Percentiles rank a stretch among this genome's conserved stretches.
These are phyloP conservation scores for Drosophila gunungcola DNA, from an alignment of 1,140 invertebrate genomes.

Conservation along the genomic window DNA sequence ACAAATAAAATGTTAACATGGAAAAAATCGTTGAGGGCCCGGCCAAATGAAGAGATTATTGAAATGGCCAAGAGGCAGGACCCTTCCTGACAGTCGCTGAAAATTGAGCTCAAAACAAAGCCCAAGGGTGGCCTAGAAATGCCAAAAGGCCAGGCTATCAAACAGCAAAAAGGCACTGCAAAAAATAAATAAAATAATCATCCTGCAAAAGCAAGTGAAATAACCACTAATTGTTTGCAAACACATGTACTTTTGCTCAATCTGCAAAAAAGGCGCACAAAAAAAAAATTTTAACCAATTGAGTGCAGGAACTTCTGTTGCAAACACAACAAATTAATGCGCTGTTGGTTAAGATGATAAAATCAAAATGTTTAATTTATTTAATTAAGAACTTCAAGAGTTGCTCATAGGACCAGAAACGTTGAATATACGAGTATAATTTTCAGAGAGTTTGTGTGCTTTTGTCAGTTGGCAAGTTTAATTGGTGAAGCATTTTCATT, in stretches of 20 bases:
- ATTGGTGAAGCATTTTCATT: too few species aligned
- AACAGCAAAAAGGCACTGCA: constrained; percentile 30
- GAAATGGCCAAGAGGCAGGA: constrained; percentile 58
- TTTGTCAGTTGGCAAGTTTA: too few species aligned
- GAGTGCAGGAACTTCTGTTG: not conserved
- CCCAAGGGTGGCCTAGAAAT: constrained; percentile 39
- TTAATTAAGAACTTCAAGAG: too few species aligned
- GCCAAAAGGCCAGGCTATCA: constrained; percentile 45
- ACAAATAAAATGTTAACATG: constrained; percentile 82
- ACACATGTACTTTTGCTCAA: not conserved
- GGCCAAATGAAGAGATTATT: constrained; percentile 78
- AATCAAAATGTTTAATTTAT: not conserved
- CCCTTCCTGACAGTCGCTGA: constrained; percentile 63
- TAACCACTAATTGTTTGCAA: not conserved
- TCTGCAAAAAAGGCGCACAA: not conserved
- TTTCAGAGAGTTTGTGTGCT: too few species aligned
- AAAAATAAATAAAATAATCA: constrained; percentile 6
- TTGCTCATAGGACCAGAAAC: too few species aligned
- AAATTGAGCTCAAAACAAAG: constrained; percentile 48
- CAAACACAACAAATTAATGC: not conserved
- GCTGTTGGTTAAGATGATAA: not conserved
- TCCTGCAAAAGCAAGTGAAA: not conserved
- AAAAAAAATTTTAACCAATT: not conserved
- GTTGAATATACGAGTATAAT: too few species aligned
- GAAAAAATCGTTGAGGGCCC: constrained; percentile 53